A percentile compares a stretch with the other conserved stretches of the same genome.
Evolutionary conservation across 2,113 vertebrate species (phyloP).

Genomic region (Rhinolophus sinicus): DNA sequence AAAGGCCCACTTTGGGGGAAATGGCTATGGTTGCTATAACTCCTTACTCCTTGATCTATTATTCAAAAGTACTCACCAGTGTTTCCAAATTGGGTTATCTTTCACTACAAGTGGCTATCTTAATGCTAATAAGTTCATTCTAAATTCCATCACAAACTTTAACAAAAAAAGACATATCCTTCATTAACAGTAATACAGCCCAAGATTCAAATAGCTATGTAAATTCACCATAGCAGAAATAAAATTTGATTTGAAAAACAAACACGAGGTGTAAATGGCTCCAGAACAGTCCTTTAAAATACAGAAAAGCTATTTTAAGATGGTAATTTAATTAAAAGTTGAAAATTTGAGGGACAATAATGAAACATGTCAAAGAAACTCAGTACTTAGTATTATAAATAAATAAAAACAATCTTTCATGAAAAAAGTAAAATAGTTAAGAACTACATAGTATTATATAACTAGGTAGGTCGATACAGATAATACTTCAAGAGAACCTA

Average conservation of each 20-base stretch:
- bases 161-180: neutral
- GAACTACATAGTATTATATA: neutral
- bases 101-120: neutral
- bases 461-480: neutral
- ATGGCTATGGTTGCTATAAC: neutral
- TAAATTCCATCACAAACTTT: slow-evolving; percentile 17
- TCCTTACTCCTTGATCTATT: neutral
- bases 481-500: neutral
- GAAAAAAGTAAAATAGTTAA: slow-evolving; percentile 31
- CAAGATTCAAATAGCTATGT: slow-evolving; percentile 17
- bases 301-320: neutral
- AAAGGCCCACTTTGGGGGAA: neutral
- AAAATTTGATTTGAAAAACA: slow-evolving; percentile 44
- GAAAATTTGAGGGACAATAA: slow-evolving; percentile 1
- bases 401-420: neutral
- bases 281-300: neutral
- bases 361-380: neutral
- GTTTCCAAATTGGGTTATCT: neutral
- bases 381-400: neutral
- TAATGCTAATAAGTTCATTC: slow-evolving; percentile 1
- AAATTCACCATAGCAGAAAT: slow-evolving; percentile 11
- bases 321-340: neutral
- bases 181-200: neutral
- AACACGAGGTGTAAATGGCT: neutral
- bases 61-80: neutral